Evolutionary conservation across 2,888 invertebrate genomes (phyloP), one percentile per base, ranked within the genome.

Genomic region (Pimpla rufipes): DNA sequence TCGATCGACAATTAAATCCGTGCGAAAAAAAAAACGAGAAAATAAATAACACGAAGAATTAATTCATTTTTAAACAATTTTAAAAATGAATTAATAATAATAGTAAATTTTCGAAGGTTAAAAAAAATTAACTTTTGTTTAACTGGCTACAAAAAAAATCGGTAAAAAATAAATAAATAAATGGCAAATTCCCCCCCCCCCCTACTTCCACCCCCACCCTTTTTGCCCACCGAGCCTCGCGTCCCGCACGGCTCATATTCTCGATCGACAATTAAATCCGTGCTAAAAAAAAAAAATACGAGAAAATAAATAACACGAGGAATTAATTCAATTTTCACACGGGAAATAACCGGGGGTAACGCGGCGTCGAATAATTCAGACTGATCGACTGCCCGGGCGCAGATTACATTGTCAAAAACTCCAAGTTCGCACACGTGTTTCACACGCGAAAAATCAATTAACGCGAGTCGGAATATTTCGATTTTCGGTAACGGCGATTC

Each of bases 131-230:
- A n/a, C n/a, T n/a, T n/a, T n/a, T n/a, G n/a, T n/a, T n/a, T n/a
- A n/a, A n/a, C n/a, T n/a, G n/a, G n/a, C n/a, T n/a, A n/a, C n/a
- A n/a, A n/a, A n/a, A n/a, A n/a, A n/a, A n/a, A n/a, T n/a, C n/a
- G n/a, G n/a, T n/a, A n/a, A n/a, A n/a, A n/a, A n/a, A n/a, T n/a
- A n/a, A n/a, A n/a, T n/a, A n/a, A n/a, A n/a, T n/a, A n/a, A n/a
- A n/a, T n/a, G n/a, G n/a, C 64, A 71, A 84, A 81, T 81, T 81
- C 78, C 35, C 16, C 52, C 52, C 52, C 23, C 29, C 42, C 13
- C n/a, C n/a, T n/a, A n/a, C n/a, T n/a, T n/a, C n/a, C n/a, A 40
- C 2, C n/a, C 7, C 11, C 23, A n/a, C n/a, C n/a, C n/a, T n/a
- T n/a, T n/a, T n/a, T n/a, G n/a, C 29, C 35, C 37, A 37, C 66